Conservation (phyloP, 2,888 invertebrate genomes). For the Athrips mouffetella region DNA sequence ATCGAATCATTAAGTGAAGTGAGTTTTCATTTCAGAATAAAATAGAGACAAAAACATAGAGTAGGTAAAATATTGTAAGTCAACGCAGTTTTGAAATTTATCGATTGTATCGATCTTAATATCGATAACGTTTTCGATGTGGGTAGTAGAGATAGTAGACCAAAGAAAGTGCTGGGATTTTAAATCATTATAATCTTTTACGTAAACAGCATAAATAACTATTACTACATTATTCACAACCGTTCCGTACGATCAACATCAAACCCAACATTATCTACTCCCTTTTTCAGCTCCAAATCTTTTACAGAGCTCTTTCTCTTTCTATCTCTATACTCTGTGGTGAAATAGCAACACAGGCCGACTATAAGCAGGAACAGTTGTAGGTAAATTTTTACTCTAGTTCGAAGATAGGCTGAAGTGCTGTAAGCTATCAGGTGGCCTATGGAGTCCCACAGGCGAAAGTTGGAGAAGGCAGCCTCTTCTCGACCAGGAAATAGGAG, state of each 20-base stretch:
- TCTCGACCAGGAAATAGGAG: constrained; percentile 79
- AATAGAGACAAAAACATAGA: too few relatives aligned
- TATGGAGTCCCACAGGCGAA: constrained; percentile 82
- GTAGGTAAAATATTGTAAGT: too few relatives aligned
- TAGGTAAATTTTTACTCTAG: constrained; percentile 74
- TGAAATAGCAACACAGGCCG: constrained; percentile 75
- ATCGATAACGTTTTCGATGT: too few relatives aligned
- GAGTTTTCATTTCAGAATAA: too few relatives aligned
- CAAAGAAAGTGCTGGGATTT: too few relatives aligned
- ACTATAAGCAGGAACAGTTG: constrained; percentile 61
- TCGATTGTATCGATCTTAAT: too few relatives aligned
- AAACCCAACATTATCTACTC: constrained; percentile 63
- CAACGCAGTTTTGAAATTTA: too few relatives aligned
- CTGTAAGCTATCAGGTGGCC: constrained; percentile 82
- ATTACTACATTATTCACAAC: too few relatives aligned
- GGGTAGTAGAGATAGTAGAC: too few relatives aligned
- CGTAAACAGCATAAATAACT: too few relatives aligned
- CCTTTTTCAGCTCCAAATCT: constrained; percentile 36
- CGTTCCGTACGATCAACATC: constrained; percentile 40
- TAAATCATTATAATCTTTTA: too few relatives aligned
- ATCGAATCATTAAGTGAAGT: too few relatives aligned
- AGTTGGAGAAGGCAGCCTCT: constrained; percentile 84
- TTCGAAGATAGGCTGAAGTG: constrained; percentile 73
- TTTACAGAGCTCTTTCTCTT: constrained; percentile 26
- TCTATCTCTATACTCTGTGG: constrained; percentile 53